Base-by-base conservation (phyloP, 2,888 invertebrate genomes). In the Notodonta ziczac region DNA sequence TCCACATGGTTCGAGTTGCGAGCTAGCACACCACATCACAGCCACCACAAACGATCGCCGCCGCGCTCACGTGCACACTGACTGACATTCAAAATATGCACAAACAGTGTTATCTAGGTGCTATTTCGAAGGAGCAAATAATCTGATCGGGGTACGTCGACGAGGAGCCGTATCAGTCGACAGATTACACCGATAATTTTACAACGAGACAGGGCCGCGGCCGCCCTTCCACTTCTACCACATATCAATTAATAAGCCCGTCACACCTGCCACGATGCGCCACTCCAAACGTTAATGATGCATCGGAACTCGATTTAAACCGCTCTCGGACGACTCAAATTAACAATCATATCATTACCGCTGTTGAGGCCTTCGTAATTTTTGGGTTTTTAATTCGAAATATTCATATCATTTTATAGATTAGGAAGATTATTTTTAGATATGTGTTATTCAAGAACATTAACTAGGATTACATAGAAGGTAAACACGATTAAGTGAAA, bases 1-100 rank as follows among this genome's bases (percentile, higher is more conserved):
- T 88, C 91, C 91, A 90, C 91, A 91, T 90, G 61, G 58, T 67
- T 52, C 56, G 24, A 52, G 24, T 54, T 64, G 58, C 44, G 69
- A 65, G 63, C 61, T 58, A 64, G 60, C 73, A 68, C 66, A 63
- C 63, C 65, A 69, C 73, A 74, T 72, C 70, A 69, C 73, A 74
- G 70, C 48, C 12, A 39, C 64, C 67, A 69, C 70, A 71, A 59
- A 61, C 73, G 62, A 57, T 65, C 73, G 69, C 77, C 66, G 69
- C 63, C 71, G 70, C 73, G 66, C 66, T 77, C 73, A 67, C 73
- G 76, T 68, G 74, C 69, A 64, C 71, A 79, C 74, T 77, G 73
- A 74, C 74, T 69, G 64, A 71, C 74, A 74, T 76, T 76, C 77
- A 78, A 81, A 81, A 76, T 73, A 73, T 75, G 72, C 73, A 81